Conservation (phyloP, 2,797 vertebrate genomes). For the Pygocentrus nattereri region DNA sequence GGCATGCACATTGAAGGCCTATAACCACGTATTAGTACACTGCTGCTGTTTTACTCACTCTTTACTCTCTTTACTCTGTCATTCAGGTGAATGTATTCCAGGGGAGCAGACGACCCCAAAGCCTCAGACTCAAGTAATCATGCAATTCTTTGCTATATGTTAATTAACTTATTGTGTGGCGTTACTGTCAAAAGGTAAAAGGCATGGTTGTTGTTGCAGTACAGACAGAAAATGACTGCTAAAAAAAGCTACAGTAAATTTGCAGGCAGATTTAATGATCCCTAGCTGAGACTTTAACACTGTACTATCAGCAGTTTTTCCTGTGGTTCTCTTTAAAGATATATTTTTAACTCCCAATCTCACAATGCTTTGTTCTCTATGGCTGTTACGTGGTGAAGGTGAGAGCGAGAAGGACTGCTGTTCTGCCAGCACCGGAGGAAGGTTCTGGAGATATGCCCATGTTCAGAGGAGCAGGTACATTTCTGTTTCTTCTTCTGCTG, state of each 20-base stretch:
- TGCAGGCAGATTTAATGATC: not conserved
- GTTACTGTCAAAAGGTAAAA: not conserved
- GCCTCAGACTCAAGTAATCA: slow-evolving; percentile 63
- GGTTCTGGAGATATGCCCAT: slow-evolving; percentile 68
- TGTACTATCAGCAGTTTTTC: not conserved
- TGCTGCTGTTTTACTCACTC: not conserved
- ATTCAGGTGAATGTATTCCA: slow-evolving; percentile 88
- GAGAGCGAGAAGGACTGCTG: slow-evolving; percentile 70
- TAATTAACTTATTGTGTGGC: not conserved
- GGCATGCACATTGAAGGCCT: not conserved
- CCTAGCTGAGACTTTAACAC: not conserved
- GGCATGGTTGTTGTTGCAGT: too few relatives aligned
- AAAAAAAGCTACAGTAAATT: not conserved
- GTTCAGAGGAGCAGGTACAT: slow-evolving; percentile 49
- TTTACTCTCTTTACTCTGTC: not conserved
- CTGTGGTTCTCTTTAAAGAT: not conserved
- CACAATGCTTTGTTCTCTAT: slow-evolving; percentile 4
- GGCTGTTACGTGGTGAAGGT: slow-evolving; percentile 23
- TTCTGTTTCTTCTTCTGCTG: not conserved
- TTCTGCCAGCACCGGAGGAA: slow-evolving; percentile 68
- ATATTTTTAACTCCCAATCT: not conserved
- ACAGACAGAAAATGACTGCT: not conserved
- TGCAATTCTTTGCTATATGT: not conserved
- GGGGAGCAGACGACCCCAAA: slow-evolving; percentile 68
- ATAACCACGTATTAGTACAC: not conserved